A percentile compares a stretch with the other conserved stretches of the same genome.
phyloP scores from a whole-genome alignment of 2,113 vertebrate genomes.

The Sterrhoptilus dennistouni region DNA sequence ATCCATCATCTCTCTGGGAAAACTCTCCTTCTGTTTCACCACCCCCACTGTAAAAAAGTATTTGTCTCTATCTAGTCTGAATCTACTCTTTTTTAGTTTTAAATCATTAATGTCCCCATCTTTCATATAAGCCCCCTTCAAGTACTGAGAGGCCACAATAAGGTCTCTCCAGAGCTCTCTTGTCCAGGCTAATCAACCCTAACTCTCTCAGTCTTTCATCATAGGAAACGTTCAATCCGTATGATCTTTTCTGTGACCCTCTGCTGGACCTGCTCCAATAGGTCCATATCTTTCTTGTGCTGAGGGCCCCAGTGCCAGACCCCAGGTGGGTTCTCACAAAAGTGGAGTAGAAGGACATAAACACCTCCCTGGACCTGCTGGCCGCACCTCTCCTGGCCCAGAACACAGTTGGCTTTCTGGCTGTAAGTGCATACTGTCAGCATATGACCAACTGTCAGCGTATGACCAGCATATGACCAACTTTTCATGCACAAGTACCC shows the following conservation, averaged over 20 bases:
- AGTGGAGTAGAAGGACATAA: not conserved
- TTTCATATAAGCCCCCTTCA: not conserved
- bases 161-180: not conserved
- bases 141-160: not conserved
- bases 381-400: not conserved
- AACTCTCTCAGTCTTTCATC: not conserved
- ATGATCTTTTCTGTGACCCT: not conserved
- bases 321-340: not conserved
- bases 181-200: not conserved
- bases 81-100: not conserved
- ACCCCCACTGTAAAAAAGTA: not conserved
- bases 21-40: not conserved
- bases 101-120: not conserved
- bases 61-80: not conserved
- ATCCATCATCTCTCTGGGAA: not conserved
- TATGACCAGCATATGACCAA: not conserved
- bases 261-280: not conserved
- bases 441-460: not conserved
- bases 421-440: too few relatives aligned
- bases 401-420: not conserved
- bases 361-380: not conserved
- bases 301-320: not conserved
- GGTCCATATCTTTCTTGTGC: not conserved
- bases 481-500: not conserved
- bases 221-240: too few relatives aligned